Percentiles rank a stretch among this genome's conserved stretches.
These are phyloP conservation scores for Haliaeetus leucogaster DNA, from an alignment of 2,113 vertebrate genomes.

Conservation along the genomic window DNA sequence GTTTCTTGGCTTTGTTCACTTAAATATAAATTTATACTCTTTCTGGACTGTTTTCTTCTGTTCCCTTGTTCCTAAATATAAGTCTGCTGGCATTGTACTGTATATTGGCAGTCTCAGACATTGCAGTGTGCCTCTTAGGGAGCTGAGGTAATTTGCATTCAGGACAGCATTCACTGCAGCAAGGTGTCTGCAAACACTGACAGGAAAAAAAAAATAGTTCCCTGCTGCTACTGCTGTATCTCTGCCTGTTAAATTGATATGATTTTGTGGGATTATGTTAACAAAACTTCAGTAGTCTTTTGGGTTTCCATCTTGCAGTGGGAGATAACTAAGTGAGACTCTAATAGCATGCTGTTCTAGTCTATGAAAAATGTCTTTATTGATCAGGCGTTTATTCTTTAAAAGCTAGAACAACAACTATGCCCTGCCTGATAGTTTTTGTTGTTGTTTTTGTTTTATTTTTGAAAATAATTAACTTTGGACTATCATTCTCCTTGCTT, in stretches of 20 bases:
- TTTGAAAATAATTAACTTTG: background rate
- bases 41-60: background rate
- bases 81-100: background rate
- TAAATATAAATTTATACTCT: background rate
- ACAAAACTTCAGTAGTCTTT: background rate
- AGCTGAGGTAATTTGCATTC: slow-evolving; percentile 46
- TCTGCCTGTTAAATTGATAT: background rate
- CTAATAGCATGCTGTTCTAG: background rate
- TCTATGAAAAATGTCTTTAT: background rate
- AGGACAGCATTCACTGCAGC: slow-evolving; percentile 36
- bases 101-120: background rate
- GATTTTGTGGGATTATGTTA: background rate
- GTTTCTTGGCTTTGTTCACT: background rate
- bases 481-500: background rate
- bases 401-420: background rate
- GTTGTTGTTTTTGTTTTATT: background rate
- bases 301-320: background rate
- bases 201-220: background rate
- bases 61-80: background rate
- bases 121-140: background rate
- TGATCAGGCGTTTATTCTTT: background rate
- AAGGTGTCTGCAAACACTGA: slow-evolving; percentile 7
- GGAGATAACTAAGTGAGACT: background rate
- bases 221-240: background rate
- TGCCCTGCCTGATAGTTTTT: background rate